A percentile compares a stretch with the other conserved stretches of the same genome.
Evolutionary conservation across 2,797 vertebrate genomes (phyloP).

Genomic region (Mionectes olivaceus): DNA sequence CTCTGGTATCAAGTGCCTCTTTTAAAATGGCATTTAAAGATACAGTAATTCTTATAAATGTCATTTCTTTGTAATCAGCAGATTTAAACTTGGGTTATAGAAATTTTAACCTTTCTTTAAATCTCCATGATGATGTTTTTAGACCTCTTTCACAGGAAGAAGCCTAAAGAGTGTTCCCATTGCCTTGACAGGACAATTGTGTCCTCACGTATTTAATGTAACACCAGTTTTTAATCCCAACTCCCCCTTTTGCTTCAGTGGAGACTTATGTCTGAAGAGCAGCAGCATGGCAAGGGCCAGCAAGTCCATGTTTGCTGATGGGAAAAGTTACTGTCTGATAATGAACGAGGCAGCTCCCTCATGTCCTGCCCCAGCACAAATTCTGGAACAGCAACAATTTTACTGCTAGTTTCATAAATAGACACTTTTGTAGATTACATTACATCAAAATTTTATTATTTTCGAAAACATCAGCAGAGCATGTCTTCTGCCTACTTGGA

Average conservation of each 20-base stretch:
- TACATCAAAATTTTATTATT: background rate
- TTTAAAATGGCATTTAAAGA: conserved; percentile 10
- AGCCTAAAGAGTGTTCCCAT: background rate
- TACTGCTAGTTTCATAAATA: background rate
- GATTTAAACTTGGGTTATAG: conserved; percentile 10
- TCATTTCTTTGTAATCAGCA: conserved; percentile 23
- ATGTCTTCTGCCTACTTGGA: background rate
- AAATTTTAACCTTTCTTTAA: conserved; percentile 33
- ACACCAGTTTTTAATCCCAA: background rate
- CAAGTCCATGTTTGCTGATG: background rate
- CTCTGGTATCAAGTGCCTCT: background rate
- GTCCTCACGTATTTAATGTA: background rate
- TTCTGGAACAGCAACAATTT: background rate
- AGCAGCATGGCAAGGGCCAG: accelerated
- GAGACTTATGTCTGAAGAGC: background rate
- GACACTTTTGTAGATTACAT: background rate
- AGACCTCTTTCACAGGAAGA: background rate
- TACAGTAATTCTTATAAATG: background rate
- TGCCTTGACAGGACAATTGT: background rate
- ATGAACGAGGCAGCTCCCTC: background rate
- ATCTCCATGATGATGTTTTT: background rate
- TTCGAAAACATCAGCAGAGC: background rate
- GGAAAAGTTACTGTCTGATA: background rate
- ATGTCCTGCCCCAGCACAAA: background rate
- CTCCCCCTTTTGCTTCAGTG: accelerated